Evolutionary conservation across 2,888 invertebrate genomes (phyloP).

Genomic region (Cistogaster globosa): DNA sequence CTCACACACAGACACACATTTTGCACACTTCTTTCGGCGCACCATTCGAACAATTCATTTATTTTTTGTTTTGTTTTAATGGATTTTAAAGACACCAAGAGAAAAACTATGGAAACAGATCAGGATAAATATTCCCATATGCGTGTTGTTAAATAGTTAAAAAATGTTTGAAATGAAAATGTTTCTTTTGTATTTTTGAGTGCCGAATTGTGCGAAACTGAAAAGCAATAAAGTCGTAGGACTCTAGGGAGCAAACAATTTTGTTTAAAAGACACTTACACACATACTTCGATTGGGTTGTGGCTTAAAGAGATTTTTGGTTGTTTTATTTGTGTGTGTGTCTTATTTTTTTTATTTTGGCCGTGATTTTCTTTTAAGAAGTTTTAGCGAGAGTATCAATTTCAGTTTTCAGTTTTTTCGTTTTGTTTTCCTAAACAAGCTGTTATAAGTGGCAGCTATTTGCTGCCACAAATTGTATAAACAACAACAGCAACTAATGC

Average conservation of each 20-base stretch:
- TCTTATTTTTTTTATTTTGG: conserved; percentile 38
- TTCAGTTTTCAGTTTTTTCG: conserved; percentile 21
- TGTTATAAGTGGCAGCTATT: conserved; percentile 72
- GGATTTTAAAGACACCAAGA: conserved; percentile 41
- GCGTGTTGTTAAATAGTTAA: conserved; percentile 65
- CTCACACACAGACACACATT: no score
- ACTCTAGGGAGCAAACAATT: conserved; percentile 62
- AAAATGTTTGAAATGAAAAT: conserved; percentile 61
- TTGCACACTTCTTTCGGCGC: conserved; percentile 11
- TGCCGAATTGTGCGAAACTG: conserved; percentile 19
- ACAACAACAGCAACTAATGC: conserved; percentile 53
- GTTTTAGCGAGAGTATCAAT: conserved; percentile 47
- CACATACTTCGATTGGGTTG: conserved; percentile 29
- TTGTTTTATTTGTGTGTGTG: background rate
- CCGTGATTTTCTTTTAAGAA: conserved; percentile 35
- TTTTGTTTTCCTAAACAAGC: conserved; percentile 66
- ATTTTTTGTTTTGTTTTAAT: conserved; percentile 26
- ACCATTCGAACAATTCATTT: conserved; percentile 34
- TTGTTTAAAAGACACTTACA: conserved; percentile 19
- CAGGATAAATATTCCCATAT: conserved; percentile 66
- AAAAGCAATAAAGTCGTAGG: conserved; percentile 53
- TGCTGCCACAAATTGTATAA: conserved; percentile 69
- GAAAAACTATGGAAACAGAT: conserved; percentile 27
- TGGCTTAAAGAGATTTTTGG: conserved; percentile 32
- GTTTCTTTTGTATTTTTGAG: conserved; percentile 23